These are phyloP conservation scores for Dolichotis patagonum DNA, from an alignment of 2,113 vertebrate genomes.

Conservation along the genomic window DNA sequence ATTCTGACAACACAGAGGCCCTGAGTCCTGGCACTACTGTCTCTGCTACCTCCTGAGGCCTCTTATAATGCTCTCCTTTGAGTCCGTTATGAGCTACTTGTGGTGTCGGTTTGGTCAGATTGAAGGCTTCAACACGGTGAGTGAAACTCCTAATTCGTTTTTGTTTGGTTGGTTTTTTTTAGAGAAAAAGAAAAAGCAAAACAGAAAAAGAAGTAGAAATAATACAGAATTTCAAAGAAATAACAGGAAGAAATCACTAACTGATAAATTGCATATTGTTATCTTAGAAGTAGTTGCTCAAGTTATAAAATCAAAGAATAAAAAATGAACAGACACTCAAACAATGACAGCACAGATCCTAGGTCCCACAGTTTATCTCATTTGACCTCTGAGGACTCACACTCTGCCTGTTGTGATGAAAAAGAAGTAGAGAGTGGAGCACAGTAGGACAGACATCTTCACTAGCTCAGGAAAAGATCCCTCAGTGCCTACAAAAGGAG, in stretches of 20 bases:
- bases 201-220: too few species aligned
- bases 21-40: slow-evolving; percentile 32
- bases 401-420: not conserved
- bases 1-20: slow-evolving; percentile 58
- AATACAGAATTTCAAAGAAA: too few species aligned
- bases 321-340: too few species aligned
- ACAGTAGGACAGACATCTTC: not conserved
- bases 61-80: not conserved
- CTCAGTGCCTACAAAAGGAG: too few species aligned
- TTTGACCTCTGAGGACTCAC: slow-evolving; percentile 49
- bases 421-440: not conserved
- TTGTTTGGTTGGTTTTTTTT: too few species aligned
- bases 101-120: slow-evolving; percentile 34
- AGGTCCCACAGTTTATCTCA: slow-evolving; percentile 32
- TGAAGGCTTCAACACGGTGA: slow-evolving; percentile 60
- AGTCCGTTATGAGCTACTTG: slow-evolving; percentile 7
- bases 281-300: too few species aligned
- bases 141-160: slow-evolving; percentile 64
- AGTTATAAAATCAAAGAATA: too few species aligned
- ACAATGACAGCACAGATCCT: slow-evolving; percentile 29
- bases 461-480: too few species aligned
- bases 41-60: not conserved
- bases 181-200: too few species aligned
- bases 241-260: too few species aligned
- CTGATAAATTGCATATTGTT: too few species aligned